phyloP scores from a whole-genome alignment of 2,797 vertebrate species.

The Pachyuromys duprasi region DNA sequence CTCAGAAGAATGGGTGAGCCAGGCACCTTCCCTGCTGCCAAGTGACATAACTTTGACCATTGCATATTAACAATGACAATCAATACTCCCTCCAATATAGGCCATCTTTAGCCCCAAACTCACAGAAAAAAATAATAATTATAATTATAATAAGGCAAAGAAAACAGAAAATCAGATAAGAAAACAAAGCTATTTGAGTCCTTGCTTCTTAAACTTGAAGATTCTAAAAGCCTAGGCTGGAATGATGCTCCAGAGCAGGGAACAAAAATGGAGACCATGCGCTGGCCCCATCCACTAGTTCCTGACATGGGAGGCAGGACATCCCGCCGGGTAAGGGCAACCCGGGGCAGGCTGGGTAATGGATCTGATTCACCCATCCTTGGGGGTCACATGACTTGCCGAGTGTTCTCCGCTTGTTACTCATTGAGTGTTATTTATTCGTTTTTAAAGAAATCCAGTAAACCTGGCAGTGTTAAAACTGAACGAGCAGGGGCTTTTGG shows the following conservation, averaged over 20 bases:
- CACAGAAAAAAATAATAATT: background rate
- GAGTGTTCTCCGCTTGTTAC: constrained; percentile 95
- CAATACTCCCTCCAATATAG: background rate
- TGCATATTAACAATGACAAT: background rate
- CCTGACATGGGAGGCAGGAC: background rate
- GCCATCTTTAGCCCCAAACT: constrained; percentile 33
- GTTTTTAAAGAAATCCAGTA: constrained; percentile 99
- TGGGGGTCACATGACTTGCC: constrained; percentile 90
- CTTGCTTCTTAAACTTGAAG: constrained; percentile 46
- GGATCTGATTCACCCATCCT: constrained; percentile 91
- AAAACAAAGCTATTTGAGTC: background rate
- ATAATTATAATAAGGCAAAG: background rate
- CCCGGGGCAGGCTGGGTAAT: constrained; percentile 84
- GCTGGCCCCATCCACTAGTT: background rate
- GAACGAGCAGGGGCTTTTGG: constrained; percentile 99
- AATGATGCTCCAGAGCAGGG: background rate
- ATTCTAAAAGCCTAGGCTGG: background rate
- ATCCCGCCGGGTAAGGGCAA: constrained; percentile 72
- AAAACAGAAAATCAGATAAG: constrained; percentile 10
- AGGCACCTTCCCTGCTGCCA: constrained; percentile 87
- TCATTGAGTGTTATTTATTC: constrained; percentile 96
- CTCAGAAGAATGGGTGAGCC: constrained; percentile 92
- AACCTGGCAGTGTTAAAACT: constrained; percentile 99
- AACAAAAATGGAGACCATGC: background rate
- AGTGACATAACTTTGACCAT: constrained; percentile 45